Evolutionary conservation across 2,888 invertebrate species (phyloP).

Genomic region (Mesopsocus fuscifrons): DNA sequence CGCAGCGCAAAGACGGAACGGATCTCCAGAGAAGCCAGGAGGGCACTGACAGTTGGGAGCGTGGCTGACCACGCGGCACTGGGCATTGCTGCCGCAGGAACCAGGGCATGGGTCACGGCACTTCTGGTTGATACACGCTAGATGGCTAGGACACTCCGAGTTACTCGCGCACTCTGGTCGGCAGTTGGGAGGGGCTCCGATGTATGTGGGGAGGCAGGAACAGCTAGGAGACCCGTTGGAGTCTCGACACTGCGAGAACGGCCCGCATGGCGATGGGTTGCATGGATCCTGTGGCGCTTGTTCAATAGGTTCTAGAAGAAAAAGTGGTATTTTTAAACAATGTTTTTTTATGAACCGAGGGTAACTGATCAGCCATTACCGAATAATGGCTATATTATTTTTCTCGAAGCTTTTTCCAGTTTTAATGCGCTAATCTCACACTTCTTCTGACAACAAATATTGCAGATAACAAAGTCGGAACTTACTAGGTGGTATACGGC

Average conservation of each 20-base stretch:
- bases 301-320: constrained; percentile 8
- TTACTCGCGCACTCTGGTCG: constrained; percentile 21
- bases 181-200: constrained; percentile 21
- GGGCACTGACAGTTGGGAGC: constrained; percentile 30
- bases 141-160: constrained; percentile 22
- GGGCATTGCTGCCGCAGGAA: constrained; percentile 21
- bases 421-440: too few relatives aligned
- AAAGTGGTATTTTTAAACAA: too few relatives aligned
- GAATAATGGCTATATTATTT: too few relatives aligned
- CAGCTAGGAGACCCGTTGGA: constrained; percentile 21
- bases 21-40: constrained; percentile 30
- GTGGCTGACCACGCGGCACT: constrained; percentile 25
- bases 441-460: too few relatives aligned
- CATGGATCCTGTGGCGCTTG: constrained; percentile 35
- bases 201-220: constrained; percentile 23
- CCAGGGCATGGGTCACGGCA: constrained; percentile 24
- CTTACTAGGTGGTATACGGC: constrained; percentile 22
- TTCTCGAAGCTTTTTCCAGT: too few relatives aligned
- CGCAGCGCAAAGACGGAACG: constrained; percentile 30
- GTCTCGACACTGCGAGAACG: constrained; percentile 30
- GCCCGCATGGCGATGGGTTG: constrained; percentile 48
- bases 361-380: too few relatives aligned
- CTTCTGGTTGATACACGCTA: constrained; percentile 24
- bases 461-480: too few relatives aligned
- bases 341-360: too few relatives aligned